Evolutionary conservation across 1,140 invertebrate species (phyloP), one percentile per base, ranked within the genome.

Genomic region (Drosophila mauritiana): DNA sequence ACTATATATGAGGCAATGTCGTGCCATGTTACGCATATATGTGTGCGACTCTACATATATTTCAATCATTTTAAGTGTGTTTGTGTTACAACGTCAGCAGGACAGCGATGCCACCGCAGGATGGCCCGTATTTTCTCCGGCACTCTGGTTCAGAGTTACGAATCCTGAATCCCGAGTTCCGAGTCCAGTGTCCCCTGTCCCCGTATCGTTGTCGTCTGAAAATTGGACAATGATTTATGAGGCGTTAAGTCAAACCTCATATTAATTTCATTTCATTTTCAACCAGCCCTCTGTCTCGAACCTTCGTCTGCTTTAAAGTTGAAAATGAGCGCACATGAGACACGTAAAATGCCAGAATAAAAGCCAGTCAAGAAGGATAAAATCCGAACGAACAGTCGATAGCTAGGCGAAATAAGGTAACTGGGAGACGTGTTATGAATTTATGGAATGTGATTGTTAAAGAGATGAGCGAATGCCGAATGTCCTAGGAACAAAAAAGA

Each of bases 181-280:
- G 27, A 31, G 15, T 51, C 49, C 55, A n/a, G 45, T 15, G 15
- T 15, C 54, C 54, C 55, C 37, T 69, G 78, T 80, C 46, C 64
- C 63, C 45, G 64, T 68, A 45, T 69, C 56, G 63, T 67, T 39
- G 63, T 67, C 68, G 65, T 42, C 65, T 72, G 64, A 88, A 88
- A 88, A 88, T 82, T 88, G 83, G 83, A 88, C 83, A 88, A 88
- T 88, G 83, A 88, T 88, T 88, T 88, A 88, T 88, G 83, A 88
- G 83, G 83, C 83, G 83, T 88, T 88, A 88, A 88, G 83, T 82
- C 79, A 88, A 88, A 88, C 83, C 80, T 88, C 74, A 86, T 86
- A 82, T 86, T 88, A 88, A 86, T 86, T 86, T 86, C 70, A 88
- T 88, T 88, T 86, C 78, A 67, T 88, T 86, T 88, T 82, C 78